These are phyloP conservation scores for Aptenodytes patagonicus DNA, from an alignment of 2,113 vertebrate species.

Conservation along the genomic window DNA sequence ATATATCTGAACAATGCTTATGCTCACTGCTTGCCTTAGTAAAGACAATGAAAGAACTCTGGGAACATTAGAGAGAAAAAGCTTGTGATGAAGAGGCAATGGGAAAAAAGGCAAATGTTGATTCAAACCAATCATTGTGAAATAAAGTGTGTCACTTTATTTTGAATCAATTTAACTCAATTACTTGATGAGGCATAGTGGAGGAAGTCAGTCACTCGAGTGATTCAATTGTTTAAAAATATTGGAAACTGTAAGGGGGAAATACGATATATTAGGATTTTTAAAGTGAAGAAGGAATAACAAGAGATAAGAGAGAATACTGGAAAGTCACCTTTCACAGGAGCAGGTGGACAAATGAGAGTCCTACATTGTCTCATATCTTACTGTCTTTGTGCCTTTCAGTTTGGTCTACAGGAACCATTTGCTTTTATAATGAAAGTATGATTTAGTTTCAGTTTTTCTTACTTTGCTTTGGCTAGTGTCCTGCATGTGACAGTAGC, in stretches of 20 bases:
- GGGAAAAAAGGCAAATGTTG: conserved; percentile 38
- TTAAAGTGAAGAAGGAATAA: not conserved
- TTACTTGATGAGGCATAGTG: conserved; percentile 43
- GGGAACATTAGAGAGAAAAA: not conserved
- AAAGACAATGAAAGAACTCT: not conserved
- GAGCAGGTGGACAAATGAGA: not conserved
- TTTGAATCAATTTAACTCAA: conserved; percentile 53
- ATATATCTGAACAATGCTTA: not conserved
- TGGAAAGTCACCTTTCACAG: not conserved
- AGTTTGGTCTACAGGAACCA: not conserved
- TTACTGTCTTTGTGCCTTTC: not conserved
- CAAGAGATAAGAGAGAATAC: not conserved
- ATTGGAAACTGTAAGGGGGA: not conserved
- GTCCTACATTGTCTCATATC: not conserved
- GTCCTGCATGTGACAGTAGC: not conserved
- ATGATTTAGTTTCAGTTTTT: conserved; percentile 9
- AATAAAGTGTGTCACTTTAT: conserved; percentile 57
- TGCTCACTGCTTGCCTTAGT: not conserved
- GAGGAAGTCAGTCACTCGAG: not conserved
- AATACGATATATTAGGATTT: not conserved
- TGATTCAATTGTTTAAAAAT: conserved; percentile 49
- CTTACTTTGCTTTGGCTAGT: not conserved
- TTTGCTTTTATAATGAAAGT: not conserved
- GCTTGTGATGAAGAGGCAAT: not conserved
- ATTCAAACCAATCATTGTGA: conserved; percentile 36